A percentile compares a stretch with the other conserved stretches of the same genome.
Conservation (phyloP, 2,113 vertebrate species). For the Rattus norvegicus region GRCr8 NC_086019.1:24879501-24880000, state of each 20-base stretch:
- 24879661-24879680: background rate
- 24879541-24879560: no score
- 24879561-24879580: background rate
- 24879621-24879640: background rate
- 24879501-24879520: no score
- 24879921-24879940: no score
- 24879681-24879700: background rate
- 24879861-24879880: no score
- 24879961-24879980: no score
- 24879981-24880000: no score
- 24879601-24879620: background rate
- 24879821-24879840: slow-evolving; percentile 71
- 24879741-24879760: background rate
- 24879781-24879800: background rate
- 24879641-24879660: background rate
- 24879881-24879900: no score
- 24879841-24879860: slow-evolving; percentile 50
- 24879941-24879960: no score
- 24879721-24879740: no score
- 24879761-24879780: background rate
- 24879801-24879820: slow-evolving; percentile 55
- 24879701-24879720: background rate
- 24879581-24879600: background rate
- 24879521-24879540: no score
- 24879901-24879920: no score